phyloP scores from a whole-genome alignment of 2,797 vertebrate species.

The Aeoliscus strigatus region DNA sequence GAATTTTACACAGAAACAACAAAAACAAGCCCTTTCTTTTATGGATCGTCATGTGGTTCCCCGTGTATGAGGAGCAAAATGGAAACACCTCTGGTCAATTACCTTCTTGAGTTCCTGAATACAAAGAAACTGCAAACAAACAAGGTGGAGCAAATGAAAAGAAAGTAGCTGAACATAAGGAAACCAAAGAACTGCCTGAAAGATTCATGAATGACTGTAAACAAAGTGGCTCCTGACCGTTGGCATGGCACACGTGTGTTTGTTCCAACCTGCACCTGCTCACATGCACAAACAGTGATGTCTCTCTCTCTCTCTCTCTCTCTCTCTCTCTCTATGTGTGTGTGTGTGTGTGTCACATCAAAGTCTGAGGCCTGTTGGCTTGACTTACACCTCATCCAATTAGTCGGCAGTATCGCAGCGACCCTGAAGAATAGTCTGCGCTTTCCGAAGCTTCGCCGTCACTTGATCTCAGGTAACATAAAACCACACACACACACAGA shows the following conservation, averaged over 20 bases:
- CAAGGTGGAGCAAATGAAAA: conserved; percentile 65
- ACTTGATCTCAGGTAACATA: conserved; percentile 86
- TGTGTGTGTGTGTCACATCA: conserved; percentile 80
- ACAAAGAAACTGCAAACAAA: conserved; percentile 68
- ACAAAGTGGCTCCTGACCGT: conserved; percentile 76
- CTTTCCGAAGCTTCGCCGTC: conserved; percentile 74
- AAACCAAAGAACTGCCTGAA: conserved; percentile 80
- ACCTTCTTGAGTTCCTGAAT: conserved; percentile 33
- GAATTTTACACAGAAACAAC: too few relatives aligned
- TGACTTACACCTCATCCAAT: conserved; percentile 96
- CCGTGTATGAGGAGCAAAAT: conserved; percentile 3
- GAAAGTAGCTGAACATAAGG: conserved; percentile 73
- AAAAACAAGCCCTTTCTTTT: too few relatives aligned
- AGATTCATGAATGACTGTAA: conserved; percentile 82
- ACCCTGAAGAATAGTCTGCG: conserved; percentile 78
- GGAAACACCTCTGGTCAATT: conserved; percentile 28
- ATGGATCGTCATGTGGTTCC: too few relatives aligned
- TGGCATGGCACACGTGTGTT: conserved; percentile 48
- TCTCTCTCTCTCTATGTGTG: conserved; percentile 46
- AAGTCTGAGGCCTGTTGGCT: conserved; percentile 84
- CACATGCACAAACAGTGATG: conserved; percentile 64
- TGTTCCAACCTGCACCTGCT: conserved; percentile 24
- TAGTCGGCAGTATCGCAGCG: conserved; percentile 86
- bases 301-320: conserved; percentile 10
- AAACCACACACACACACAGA: conserved; percentile 45